Conservation (phyloP, 2,797 vertebrate species). For the Phrynocephalus guinanensis region DNA sequence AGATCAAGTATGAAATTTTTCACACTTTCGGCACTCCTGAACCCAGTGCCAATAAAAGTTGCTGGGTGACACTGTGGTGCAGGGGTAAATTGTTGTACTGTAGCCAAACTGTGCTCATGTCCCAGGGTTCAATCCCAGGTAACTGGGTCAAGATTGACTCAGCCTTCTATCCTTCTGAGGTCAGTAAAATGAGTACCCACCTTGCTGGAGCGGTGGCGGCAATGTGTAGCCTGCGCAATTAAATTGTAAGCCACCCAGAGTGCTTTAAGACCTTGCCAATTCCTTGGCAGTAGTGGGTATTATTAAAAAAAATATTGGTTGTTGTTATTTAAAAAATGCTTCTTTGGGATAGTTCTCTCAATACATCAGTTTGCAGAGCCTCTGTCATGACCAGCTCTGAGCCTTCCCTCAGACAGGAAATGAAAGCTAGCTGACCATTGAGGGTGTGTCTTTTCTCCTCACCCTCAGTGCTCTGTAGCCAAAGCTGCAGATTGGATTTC, state of each 20-base stretch:
- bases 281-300: conserved; percentile 2
- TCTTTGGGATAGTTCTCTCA: conserved; percentile 46
- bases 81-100: too few species aligned
- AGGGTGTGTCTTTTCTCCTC: conserved; percentile 9
- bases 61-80: neutral
- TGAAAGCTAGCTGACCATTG: conserved; percentile 25
- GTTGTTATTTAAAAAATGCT: conserved; percentile 12
- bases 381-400: conserved; percentile 15
- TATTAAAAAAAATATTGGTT: conserved; percentile 48
- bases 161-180: too few species aligned
- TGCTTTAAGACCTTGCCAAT: conserved; percentile 55
- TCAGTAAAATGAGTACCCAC: too few species aligned
- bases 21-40: neutral
- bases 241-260: too few species aligned
- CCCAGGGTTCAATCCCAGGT: too few species aligned
- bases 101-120: too few species aligned
- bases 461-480: neutral
- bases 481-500: conserved; percentile 13
- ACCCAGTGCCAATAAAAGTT: neutral
- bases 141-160: too few species aligned
- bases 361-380: conserved; percentile 57
- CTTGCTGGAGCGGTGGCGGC: too few species aligned
- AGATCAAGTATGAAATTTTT: neutral
- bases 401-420: conserved; percentile 37
- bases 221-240: too few species aligned